Base-by-base conservation (phyloP, 2,888 invertebrate genomes). In the Rotaria socialis region DNA sequence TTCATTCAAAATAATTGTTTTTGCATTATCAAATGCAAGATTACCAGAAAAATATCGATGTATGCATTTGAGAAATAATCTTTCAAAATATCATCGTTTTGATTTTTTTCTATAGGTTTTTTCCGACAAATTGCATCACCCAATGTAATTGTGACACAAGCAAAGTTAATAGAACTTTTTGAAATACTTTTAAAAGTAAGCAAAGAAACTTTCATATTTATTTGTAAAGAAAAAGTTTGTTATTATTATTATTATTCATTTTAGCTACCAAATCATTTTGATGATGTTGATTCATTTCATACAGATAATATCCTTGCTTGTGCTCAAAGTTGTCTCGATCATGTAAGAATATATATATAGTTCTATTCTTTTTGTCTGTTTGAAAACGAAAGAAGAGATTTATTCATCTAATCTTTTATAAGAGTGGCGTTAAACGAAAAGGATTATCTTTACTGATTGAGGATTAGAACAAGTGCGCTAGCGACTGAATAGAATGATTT, bases 41-140 rank as follows among this genome's bases (percentile, higher is more conserved):
- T 80, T 80, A 47, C 80, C 80, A 47, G 80, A 80, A 80, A 80
- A 80, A 80, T 80, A 80, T 80, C 80, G 80, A 47, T 80, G 80
- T 80, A 80, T 35, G 35, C 2, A 35, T 35, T 35, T 35, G 35
- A 35, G 35, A 35, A 35, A 2, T 35, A 35, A 35, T 35, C 35
- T 35, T 35, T 35, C 35, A 35, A 35, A 35, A 35, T 35, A 35
- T 35, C 35, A 35, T 35, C 35, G 35, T 35, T 1, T 35, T 35
- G 35, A 35, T 35, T 35, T 35, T 35, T 35, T 35, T 35, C 35
- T 35, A 35, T 7, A 80, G 80, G 80, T 47, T 80, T 80, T 47
- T 80, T 80, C 10, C 80, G 80, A 47, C 80, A 80, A 80, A 47
- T 80, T 11, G 47, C 80, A 24, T n/a, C 43, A n/a, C 80, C 80